Base-by-base conservation (phyloP, 35 echinoderm and acorn worm genomes). In the Ptychodera flava region DNA sequence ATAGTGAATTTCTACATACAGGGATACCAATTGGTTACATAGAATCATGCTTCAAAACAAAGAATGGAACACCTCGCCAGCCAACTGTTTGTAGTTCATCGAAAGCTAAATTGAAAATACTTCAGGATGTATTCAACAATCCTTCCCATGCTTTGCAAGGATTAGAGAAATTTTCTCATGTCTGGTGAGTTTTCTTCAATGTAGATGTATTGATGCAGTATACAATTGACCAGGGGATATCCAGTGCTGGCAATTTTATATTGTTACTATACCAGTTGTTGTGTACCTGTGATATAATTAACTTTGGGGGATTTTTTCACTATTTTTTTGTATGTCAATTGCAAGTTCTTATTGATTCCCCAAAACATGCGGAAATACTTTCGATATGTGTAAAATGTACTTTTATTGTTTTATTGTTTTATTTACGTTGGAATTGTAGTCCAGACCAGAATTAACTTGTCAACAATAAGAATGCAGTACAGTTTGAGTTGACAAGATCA, bases 41-140 rank as follows among this genome's bases (percentile, higher is more conserved):
- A 31, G 33, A 86, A n/a, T 99, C 96, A 16, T 99, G 96, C 87
- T 99, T 99, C 80, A 99, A 99, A 83, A 99, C 90, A 35, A 99
- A 99, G 83, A 99, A 99, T 91, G 96, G 96, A 0, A 99, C 96
- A 0, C 96, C 92, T 30, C 37, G 96, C 29, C 96, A 99, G 37
- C 96, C 96, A n/a, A 85, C 93, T 1, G 93, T 99, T 31, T 99
- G 96, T 37, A 86, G 78, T 33, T 99, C 86, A 87, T 88, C 96
- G 0, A 92, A 87, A 81, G 96, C 91, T 33, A 92, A 88, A 45
- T 78, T 99, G 14, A 76, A 78, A 80, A 90, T 99, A 37, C 82
- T 92, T 32, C 92, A 94, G 83, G 88, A 85, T 12, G 88, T 92
- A 1, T 99, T 92, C 79, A 78, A 78, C 31, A 78, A 87, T 77